Evolutionary conservation across 1,140 invertebrate genomes (phyloP).

Genomic region (Steinernema khuongi): DNA sequence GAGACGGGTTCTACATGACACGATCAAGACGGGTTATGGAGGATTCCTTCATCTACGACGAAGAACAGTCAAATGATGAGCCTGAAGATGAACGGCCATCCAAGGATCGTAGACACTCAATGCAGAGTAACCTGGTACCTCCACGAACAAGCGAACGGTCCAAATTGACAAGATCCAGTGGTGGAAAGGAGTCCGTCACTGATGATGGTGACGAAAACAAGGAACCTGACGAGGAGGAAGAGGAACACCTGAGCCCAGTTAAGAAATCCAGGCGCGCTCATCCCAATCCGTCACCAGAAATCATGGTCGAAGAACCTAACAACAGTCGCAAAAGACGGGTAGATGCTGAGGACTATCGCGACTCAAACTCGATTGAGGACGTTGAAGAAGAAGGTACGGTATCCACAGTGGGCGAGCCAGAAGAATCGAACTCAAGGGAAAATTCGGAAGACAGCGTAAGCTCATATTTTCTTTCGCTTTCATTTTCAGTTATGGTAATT

Average conservation of each 20-base stretch:
- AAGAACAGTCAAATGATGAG: neutral
- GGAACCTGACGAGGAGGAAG: neutral
- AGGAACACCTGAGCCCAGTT: neutral
- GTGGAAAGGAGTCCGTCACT: too few relatives aligned
- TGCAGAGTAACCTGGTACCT: too few relatives aligned
- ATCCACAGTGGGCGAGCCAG: neutral
- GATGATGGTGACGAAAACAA: neutral
- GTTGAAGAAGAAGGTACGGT: neutral
- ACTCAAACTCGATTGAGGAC: neutral
- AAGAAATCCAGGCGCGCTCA: neutral
- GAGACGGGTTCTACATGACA: neutral
- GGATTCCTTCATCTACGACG: neutral
- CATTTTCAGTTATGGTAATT: too few relatives aligned
- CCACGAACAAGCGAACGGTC: too few relatives aligned
- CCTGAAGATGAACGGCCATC: conserved; percentile 8
- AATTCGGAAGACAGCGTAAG: neutral
- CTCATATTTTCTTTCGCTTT: too few relatives aligned
- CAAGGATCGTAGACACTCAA: too few relatives aligned
- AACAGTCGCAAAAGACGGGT: too few relatives aligned
- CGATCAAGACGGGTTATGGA: neutral
- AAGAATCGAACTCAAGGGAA: neutral
- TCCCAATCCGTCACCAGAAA: too few relatives aligned
- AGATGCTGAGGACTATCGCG: neutral
- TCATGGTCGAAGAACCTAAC: too few relatives aligned
- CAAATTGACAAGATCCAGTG: too few relatives aligned